Evolutionary conservation across 2,113 vertebrate species (phyloP), one percentile per base, ranked within the genome.

Genomic region (Proteles cristata): DNA sequence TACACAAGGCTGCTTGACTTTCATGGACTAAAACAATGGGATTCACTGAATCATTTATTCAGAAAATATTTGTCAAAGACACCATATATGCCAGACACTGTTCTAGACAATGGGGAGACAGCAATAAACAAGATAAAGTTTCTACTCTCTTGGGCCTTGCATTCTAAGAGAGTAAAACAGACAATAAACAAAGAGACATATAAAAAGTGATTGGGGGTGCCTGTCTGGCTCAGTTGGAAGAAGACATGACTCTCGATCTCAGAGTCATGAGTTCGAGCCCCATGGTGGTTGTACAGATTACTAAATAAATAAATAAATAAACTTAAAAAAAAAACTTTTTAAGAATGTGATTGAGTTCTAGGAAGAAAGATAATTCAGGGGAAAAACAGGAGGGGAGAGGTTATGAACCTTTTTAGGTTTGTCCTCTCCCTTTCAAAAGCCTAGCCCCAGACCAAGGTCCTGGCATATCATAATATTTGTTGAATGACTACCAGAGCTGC

Each of bases 21-120:
- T 71, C 50, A 39, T 11, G 69, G 28, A 90, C 80, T 84, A 71
- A 88, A 93, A 88, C 68, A 90, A 63, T 76, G 33, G 11, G 61
- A 77, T 83, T 91, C 45, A 68, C 71, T 97, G 69, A 93, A 58
- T 91, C 79, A 87, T 74, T 77, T 19, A 39, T 63, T 88, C 55
- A 89, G 63, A 74, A 90, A 96, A 90, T 95, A 94, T 88, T 35
- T 94, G 55, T 81, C 55, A 94, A 84, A 88, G 63, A 11, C 1
- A 31, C 58, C 53, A 4, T 66, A 66, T 53, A 7, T 81, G 31
- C 31, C 48, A 88, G 73, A 35, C 43, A 86, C 55, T 91, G 33
- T 89, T 89, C 79, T 81, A 90, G 80, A 92, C 19, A 68, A 43
- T 76, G n/a, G 26, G 11, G 45, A 96, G 77, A 94, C 0, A 76